Evolutionary conservation across 2,797 vertebrate genomes (phyloP), one percentile per base, ranked within the genome.

Genomic region (Pogonophryne albipinna): DNA sequence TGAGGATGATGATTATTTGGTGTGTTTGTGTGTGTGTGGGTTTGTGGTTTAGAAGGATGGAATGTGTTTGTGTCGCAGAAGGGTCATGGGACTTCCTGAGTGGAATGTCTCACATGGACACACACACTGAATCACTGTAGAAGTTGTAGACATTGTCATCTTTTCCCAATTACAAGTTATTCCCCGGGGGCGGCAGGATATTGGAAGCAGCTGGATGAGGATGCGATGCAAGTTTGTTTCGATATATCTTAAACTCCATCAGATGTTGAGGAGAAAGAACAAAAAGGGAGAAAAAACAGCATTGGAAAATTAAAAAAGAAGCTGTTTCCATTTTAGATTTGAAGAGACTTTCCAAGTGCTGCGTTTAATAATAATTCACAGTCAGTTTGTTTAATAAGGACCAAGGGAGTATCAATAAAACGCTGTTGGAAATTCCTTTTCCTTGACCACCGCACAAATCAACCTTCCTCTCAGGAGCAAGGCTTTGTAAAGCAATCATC

Each of bases 1-100:
- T 69, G 57, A 74, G 44, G 71, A 62, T 84, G 83, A 84, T 10
- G 27, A 72, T 72, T 73, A 84, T 72, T 81, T 70, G 38, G 73
- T 72, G 65, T 49, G n/a, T 79, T 6, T 68, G 17, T 76, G 41
- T 65, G 73, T 64, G 44, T 73, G 13, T 61, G 56, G 71, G 41
- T 66, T 63, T 66, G 73, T 69, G 53, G 41, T 67, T 23, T 71
- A 62, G 82, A 66, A 20, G 45, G 49, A 51, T 78, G 64, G 71
- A 76, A 27, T 27, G 27, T 80, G 69, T 72, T 6, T 38, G 34
- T 85, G 47, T 81, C 63, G 76, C 85, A 80, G 81, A 82, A 90
- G 70, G 92, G 90, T 92, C 92, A 91, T 93, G 92, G 78, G 91
- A 93, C 85, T 91, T 92, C 91, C 90, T 92, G 89, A 80, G 73